Conservation (phyloP, 2,113 vertebrate species). For the Zapornia atra region DNA sequence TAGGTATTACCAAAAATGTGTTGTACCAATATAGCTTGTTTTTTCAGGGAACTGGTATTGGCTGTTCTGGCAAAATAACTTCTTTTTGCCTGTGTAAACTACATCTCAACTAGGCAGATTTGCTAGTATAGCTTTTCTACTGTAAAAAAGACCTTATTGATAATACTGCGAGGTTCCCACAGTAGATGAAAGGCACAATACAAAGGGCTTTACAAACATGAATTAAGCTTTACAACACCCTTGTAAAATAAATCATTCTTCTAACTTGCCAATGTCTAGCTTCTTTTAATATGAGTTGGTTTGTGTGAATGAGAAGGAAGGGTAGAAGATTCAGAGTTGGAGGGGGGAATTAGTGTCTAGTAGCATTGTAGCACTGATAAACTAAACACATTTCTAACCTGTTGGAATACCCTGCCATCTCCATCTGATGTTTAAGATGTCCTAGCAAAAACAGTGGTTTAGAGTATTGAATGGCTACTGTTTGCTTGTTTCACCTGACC, state of each 20-base stretch:
- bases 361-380: neutral
- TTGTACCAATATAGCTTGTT: neutral
- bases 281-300: slow-evolving; percentile 2
- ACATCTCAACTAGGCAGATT: neutral
- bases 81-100: neutral
- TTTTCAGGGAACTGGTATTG: neutral
- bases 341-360: neutral
- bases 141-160: slow-evolving; percentile 44
- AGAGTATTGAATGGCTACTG: neutral
- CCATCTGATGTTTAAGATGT: neutral
- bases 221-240: slow-evolving; percentile 46
- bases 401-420: neutral
- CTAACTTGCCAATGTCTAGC: neutral
- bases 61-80: neutral
- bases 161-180: slow-evolving; percentile 45
- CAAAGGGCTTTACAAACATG: slow-evolving; percentile 50
- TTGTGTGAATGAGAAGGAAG: neutral
- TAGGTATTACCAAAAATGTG: neutral
- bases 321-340: neutral
- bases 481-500: neutral
- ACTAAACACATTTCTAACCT: neutral
- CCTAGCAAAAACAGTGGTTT: neutral
- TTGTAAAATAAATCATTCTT: slow-evolving; percentile 38
- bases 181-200: slow-evolving; percentile 37
- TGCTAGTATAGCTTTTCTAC: slow-evolving; percentile 16